Base-by-base conservation (phyloP, 2,797 vertebrate genomes). In the Chaetodon trifasciatus region DNA sequence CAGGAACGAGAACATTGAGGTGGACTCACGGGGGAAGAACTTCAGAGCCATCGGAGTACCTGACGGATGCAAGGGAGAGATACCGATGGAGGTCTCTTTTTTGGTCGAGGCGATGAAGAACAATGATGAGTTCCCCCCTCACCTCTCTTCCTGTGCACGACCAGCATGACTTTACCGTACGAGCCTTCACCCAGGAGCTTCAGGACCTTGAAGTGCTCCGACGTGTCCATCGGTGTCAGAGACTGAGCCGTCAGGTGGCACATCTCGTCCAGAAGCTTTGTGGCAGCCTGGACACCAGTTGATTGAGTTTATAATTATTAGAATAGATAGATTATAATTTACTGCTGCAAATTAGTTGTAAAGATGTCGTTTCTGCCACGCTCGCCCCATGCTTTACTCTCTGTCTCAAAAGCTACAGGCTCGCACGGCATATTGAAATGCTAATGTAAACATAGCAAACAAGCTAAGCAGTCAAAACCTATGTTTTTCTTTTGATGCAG, bases 11-110 rank as follows among this genome's bases (percentile, higher is more conserved):
- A 97, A 90, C 0, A 97, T 94, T 8, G 96, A 96, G 0, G 97
- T 99, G 66, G 95, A 96, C 39, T 91, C 90, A 62, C 97, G 97
- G 0, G 96, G 96, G 58, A 98, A 96, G 76, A 96, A 95, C 92
- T 99, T 99, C 88, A 99, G 95, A 0, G 97, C 98, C 96, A 99
- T 96, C 0, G 96, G 93, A 1, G 96, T 97, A 3, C 97, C 98
- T 99, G 86, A 28, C 56, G 7, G 13, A 73, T 0, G 17, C 5
- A 10, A 10, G 2, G 9, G 16, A 40, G 16, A 23, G 5, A 24
- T 0, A 0, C 0, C 21, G 3, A n/a, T 19, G 8, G 4, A 0
- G 8, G 9, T 32, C 3, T 17, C 3, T 21, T 57, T 65, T 6
- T 8, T 46, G 15, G 1, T 61, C 1, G 3, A 13, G 1, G 28